Base-by-base conservation (phyloP, 1,140 invertebrate genomes). In the Drosophila azteca region DNA sequence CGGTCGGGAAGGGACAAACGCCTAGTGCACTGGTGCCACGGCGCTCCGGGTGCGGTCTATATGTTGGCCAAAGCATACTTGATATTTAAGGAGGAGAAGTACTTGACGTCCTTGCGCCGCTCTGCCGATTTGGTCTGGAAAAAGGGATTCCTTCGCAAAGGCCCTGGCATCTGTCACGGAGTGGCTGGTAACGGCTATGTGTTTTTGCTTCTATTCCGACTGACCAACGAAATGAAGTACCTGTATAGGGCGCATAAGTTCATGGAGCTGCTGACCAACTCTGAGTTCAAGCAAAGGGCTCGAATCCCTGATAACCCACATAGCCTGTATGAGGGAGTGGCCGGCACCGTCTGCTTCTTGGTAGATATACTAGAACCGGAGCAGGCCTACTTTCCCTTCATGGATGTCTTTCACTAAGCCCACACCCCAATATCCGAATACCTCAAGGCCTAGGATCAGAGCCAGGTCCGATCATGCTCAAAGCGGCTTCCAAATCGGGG, bases 1-100 rank as follows among this genome's bases (percentile, higher is more conserved):
- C 79, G 81, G 3, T 87, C 83, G 24, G 81, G 92, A 9, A 75
- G 90, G 6, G 92, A 92, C 2, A 91, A 93, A 66, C 95, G 96
- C 68, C 85, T 97, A 2, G 94, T 97, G 4, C 97, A 98, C 85
- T 97, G 96, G 96, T 98, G 97, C 92, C 96, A 97, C 92, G 97
- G 97, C 1, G 96, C 96, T 31, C 95, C 96, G 49, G 96, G 96
- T 7, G 94, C 95, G 2, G 92, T 97, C 7, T 97, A 97, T 90
- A 85, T 97, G 20, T 93, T 97, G 93, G 96, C 96, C 2, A 96
- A 95, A 92, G 96, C 97, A 1, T 97, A 96, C 91, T 81, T 95
- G 4, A 87, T 95, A 3, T 97, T 94, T 92, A 94, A 95, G 65
- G 96, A 97, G 65, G 90, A 94, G 3, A 95, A 95, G 82, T 97